Evolutionary conservation across 2,797 vertebrate species (phyloP), one percentile per base, ranked within the genome.

Genomic region (Trachurus trachurus): DNA sequence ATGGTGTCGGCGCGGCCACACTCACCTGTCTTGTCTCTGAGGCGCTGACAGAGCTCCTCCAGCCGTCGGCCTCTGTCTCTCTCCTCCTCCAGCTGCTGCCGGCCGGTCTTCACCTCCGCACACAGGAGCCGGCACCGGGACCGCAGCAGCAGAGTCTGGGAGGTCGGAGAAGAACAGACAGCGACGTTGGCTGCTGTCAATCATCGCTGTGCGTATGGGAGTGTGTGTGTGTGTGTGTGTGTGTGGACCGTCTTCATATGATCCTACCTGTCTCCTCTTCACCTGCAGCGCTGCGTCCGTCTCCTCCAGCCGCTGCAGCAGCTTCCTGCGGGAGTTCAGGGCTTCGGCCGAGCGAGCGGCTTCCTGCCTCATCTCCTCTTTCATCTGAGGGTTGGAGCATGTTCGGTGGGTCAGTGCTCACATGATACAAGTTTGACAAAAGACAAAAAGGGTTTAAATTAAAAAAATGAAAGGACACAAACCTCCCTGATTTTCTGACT

Each of bases 121-220:
- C 1, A 34, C 26, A 56, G 22, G 3, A 44, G 16, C 49, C 29
- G 54, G 42, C 39, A 42, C 10, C 40, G 45, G 1, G 44, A 49
- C 47, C 22, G n/a, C 61, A 80, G 62, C 61, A 42, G 61, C 66
- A 80, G 9, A 71, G 66, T n/a, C 78, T 80, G 29, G 2, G 49
- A 34, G 53, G 17, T 37, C 77, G 34, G 34, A 45, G 34, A 45
- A 17, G 70, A 16, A 19, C 45, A 47, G 4, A 49, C 29, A 7
- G 13, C 54, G 8, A 53, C 8, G 31, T 80, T 22, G 70, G 66
- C 66, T 65, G 54, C 56, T 50, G 40, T 54, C 19, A 19, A 2
- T 49, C 45, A 19, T 9, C 8, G 34, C 54, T 31, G 37, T 15
- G 26, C 3, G 26, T n/a, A n/a, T n/a, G n/a, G n/a, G n/a, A n/a